Percentiles rank a stretch among this genome's conserved stretches.
These are phyloP conservation scores for Drosophila guanche DNA, from an alignment of 1,140 invertebrate genomes.

Conservation along the genomic window DNA sequence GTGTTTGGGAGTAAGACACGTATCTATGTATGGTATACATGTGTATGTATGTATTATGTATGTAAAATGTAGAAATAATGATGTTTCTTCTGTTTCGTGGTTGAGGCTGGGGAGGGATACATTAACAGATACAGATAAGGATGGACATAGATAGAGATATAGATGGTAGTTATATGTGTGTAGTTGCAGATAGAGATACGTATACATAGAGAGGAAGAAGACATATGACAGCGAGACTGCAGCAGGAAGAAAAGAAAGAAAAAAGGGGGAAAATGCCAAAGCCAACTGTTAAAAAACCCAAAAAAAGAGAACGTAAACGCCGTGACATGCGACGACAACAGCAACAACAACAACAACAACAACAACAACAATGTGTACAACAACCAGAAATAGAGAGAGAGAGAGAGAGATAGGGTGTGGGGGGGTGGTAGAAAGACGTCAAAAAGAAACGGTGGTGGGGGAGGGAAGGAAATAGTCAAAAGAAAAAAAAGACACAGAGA, in stretches of 20 bases:
- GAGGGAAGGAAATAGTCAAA: constrained; percentile 17
- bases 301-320: constrained; percentile 70
- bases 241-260: constrained; percentile 50
- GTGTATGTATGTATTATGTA: too few relatives aligned
- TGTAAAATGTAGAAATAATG: too few relatives aligned
- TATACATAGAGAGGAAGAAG: constrained; percentile 22
- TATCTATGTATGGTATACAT: too few relatives aligned
- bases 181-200: constrained; percentile 1
- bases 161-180: too few relatives aligned
- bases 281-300: constrained; percentile 35
- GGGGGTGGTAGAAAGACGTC: not conserved
- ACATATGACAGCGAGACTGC: constrained; percentile 29
- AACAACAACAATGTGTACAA: constrained; percentile 34
- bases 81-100: constrained; percentile 37
- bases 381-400: constrained; percentile 6
- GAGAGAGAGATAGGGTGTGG: constrained; percentile 18
- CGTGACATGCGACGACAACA: constrained; percentile 73
- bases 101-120: constrained; percentile 39
- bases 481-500: constrained; percentile 14
- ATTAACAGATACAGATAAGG: constrained; percentile 45
- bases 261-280: constrained; percentile 31
- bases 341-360: constrained; percentile 38
- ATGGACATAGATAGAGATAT: constrained; percentile 21
- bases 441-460: constrained; percentile 14
- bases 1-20: too few relatives aligned